phyloP scores from a whole-genome alignment of 2,797 vertebrate species.

The Macrochelys suwanniensis region DNA sequence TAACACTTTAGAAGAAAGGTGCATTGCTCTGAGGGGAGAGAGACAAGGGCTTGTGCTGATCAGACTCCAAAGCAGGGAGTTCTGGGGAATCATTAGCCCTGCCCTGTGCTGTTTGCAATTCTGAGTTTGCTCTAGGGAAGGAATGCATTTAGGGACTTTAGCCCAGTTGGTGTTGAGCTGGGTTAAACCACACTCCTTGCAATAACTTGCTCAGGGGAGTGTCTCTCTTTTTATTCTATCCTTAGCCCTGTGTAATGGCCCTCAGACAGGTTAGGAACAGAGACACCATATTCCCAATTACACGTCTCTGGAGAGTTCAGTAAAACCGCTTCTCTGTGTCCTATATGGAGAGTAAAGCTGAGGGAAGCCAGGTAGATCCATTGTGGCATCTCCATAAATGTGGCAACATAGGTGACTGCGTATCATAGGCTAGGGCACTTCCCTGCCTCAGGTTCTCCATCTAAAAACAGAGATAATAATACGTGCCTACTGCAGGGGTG shows the following conservation, averaged over 20 bases:
- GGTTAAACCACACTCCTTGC: background rate
- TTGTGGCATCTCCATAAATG: background rate
- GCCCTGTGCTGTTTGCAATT: background rate
- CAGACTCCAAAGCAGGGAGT: background rate
- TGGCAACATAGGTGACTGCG: fast-evolving
- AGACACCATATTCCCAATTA: fast-evolving
- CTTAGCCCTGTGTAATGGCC: background rate
- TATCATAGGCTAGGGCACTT: background rate
- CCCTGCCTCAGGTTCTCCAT: background rate
- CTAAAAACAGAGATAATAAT: background rate
- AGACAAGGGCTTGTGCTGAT: fast-evolving
- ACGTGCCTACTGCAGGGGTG: background rate
- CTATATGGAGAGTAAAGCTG: background rate
- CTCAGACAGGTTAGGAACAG: background rate
- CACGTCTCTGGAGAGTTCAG: background rate
- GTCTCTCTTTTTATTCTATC: background rate
- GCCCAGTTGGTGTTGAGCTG: background rate
- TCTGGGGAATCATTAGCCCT: background rate
- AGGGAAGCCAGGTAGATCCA: background rate
- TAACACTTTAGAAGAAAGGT: background rate
- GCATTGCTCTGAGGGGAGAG: background rate
- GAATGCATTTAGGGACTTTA: background rate
- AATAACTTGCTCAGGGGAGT: fast-evolving
- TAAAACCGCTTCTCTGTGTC: background rate
- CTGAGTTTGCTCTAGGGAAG: background rate